A percentile compares a stretch with the other conserved stretches of the same genome.
These are phyloP conservation scores for Argopecten irradians DNA, from an alignment of 1,140 invertebrate species.

Conservation along the genomic window DNA sequence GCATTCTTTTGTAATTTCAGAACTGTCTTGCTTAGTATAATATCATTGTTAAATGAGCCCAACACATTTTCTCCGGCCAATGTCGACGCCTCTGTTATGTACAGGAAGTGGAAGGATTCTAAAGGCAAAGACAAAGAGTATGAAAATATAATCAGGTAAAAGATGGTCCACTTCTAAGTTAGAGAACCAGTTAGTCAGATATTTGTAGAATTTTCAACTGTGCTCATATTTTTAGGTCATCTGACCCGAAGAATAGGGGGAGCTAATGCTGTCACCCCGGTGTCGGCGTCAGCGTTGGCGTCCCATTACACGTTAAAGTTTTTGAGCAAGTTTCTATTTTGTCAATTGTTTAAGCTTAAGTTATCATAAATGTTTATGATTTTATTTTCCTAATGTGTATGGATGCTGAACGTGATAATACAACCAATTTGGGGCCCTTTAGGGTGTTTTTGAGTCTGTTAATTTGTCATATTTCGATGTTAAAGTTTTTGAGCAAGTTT, in stretches of 20 bases:
- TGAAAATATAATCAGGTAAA: constrained; percentile 97
- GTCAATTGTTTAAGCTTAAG: too few relatives aligned
- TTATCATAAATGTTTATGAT: too few relatives aligned
- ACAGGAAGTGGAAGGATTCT: constrained; percentile 98
- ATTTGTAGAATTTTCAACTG: neutral
- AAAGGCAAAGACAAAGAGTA: constrained; percentile 99
- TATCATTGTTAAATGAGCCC: constrained; percentile 98
- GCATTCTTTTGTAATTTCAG: constrained; percentile 79
- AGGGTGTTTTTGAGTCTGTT: too few relatives aligned
- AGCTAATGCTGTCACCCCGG: too few relatives aligned
- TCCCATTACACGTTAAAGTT: too few relatives aligned
- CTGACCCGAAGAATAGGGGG: neutral
- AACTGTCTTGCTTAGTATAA: constrained; percentile 98
- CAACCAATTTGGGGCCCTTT: too few relatives aligned
- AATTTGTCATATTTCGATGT: too few relatives aligned
- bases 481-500: too few relatives aligned
- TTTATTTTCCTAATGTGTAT: too few relatives aligned
- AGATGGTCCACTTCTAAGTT: neutral
- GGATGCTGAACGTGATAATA: too few relatives aligned
- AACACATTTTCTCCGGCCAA: constrained; percentile 99
- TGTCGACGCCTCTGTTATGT: constrained; percentile 99
- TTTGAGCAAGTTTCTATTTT: too few relatives aligned
- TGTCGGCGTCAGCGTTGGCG: too few relatives aligned
- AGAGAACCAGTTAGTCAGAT: neutral
- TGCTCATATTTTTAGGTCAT: neutral